phyloP scores from a whole-genome alignment of 2,797 vertebrate species.

The Mus minutoides region DNA sequence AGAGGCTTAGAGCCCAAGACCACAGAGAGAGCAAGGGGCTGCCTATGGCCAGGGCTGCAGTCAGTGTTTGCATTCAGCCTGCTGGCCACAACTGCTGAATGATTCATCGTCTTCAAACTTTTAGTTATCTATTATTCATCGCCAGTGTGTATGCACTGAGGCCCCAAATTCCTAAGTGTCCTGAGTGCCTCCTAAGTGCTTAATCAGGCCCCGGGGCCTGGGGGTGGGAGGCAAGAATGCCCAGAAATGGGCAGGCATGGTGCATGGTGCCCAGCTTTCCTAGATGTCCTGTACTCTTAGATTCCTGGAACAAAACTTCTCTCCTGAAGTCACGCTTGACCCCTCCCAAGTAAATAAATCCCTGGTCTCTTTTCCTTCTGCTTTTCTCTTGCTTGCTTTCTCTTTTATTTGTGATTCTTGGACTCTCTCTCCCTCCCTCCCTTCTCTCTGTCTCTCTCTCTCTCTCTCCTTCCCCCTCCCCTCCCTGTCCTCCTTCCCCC shows the following conservation, averaged over 20 bases:
- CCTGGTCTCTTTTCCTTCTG: not conserved
- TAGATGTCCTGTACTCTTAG: not conserved
- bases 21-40: not conserved
- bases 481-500: not conserved
- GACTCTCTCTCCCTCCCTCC: not conserved
- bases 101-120: constrained; percentile 57
- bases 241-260: no score
- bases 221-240: not conserved
- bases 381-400: not conserved
- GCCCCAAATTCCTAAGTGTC: constrained; percentile 63
- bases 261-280: not conserved
- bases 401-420: not conserved
- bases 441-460: not conserved
- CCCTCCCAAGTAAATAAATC: not conserved
- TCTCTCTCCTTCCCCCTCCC: not conserved
- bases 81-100: not conserved
- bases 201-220: constrained; percentile 36
- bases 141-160: not conserved
- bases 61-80: constrained; percentile 25
- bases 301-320: not conserved
- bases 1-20: not conserved
- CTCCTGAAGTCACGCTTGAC: not conserved
- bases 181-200: constrained; percentile 8
- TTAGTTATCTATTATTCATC: constrained; percentile 68
- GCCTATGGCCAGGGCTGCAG: not conserved